These are phyloP conservation scores for Scaptomyza hsui DNA, from an alignment of 1,140 invertebrate species.

Conservation along the genomic window DNA sequence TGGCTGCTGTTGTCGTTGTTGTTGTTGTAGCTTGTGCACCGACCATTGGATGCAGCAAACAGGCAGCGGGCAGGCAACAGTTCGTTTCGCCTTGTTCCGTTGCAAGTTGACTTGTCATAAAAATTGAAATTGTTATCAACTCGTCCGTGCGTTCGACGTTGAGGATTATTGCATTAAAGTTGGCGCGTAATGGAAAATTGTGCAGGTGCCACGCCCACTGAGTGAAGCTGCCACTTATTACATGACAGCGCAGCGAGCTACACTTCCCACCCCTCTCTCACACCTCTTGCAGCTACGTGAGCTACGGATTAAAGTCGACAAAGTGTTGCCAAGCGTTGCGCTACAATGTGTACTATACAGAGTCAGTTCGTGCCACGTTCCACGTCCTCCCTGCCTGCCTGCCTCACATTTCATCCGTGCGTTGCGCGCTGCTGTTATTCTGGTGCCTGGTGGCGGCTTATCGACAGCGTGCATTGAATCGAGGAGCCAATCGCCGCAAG, in stretches of 20 bases:
- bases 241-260: conserved; percentile 46
- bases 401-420: neutral
- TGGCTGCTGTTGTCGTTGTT: neutral
- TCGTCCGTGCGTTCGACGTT: conserved; percentile 76
- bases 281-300: conserved; percentile 22
- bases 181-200: conserved; percentile 49
- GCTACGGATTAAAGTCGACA: conserved; percentile 47
- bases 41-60: conserved; percentile 37
- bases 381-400: neutral
- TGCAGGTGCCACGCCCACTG: conserved; percentile 28
- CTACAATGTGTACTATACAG: conserved; percentile 11
- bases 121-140: conserved; percentile 83
- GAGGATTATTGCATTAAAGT: conserved; percentile 80
- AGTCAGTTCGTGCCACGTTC: conserved; percentile 1
- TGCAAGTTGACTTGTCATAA: conserved; percentile 80
- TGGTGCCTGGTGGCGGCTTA: conserved; percentile 18
- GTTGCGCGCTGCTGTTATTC: neutral
- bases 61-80: conserved; percentile 20
- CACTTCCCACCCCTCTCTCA: conserved; percentile 15
- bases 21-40: conserved; percentile 35
- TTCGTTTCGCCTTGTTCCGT: conserved; percentile 58
- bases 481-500: conserved; percentile 12
- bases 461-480: conserved; percentile 46
- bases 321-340: conserved; percentile 31
- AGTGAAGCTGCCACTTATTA: conserved; percentile 39